These are phyloP conservation scores for Tenualosa ilisha DNA, from an alignment of 2,797 vertebrate genomes.

Conservation along the genomic window DNA sequence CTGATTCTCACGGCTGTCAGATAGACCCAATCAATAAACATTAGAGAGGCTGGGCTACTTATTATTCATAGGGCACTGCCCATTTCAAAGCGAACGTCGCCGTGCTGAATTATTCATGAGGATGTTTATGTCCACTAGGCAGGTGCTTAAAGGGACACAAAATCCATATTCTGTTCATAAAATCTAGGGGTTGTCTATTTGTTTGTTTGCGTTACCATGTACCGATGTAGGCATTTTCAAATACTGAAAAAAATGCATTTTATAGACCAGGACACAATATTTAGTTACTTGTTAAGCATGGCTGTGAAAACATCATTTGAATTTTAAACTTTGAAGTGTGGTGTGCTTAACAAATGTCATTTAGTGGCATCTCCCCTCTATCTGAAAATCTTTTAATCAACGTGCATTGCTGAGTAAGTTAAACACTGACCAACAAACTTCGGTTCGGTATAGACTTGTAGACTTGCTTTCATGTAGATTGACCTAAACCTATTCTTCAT, in stretches of 20 bases:
- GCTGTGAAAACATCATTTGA: too few relatives aligned
- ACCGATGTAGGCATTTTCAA: not conserved
- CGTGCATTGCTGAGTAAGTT: conserved; percentile 19
- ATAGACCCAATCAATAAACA: conserved; percentile 72
- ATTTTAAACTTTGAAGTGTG: not conserved
- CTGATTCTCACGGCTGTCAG: conserved; percentile 67
- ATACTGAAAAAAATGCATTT: not conserved
- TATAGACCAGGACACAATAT: too few relatives aligned
- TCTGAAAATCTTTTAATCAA: conserved; percentile 24
- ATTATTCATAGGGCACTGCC: conserved; percentile 62
- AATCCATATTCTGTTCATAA: not conserved
- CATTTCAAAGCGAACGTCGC: conserved; percentile 43
- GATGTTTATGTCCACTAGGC: conserved; percentile 13
- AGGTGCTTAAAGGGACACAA: not conserved
- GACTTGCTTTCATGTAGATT: too few relatives aligned
- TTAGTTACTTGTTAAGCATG: too few relatives aligned
- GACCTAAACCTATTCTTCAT: too few relatives aligned
- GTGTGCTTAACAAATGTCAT: not conserved
- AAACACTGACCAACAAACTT: conserved; percentile 25
- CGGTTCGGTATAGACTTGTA: not conserved
- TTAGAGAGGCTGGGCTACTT: conserved; percentile 64
- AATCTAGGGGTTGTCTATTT: not conserved
- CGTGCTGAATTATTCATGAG: conserved; percentile 50
- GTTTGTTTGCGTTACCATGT: not conserved
- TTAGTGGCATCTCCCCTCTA: conserved; percentile 21